Evolutionary conservation across 2,113 vertebrate genomes (phyloP).

Genomic region (Xenopus tropicalis): DNA sequence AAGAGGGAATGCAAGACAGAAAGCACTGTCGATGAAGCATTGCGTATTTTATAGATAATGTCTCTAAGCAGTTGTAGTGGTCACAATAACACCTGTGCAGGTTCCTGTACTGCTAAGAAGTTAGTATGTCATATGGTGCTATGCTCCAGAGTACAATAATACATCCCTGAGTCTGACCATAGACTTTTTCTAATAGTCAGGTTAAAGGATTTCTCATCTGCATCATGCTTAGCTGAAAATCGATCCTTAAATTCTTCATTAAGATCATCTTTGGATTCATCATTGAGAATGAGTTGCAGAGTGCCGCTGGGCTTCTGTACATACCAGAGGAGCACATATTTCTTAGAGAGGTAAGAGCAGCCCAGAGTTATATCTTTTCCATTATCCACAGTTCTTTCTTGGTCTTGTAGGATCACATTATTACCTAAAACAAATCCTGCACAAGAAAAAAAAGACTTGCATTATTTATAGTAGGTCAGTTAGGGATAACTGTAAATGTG

Average conservation of each 20-base stretch:
- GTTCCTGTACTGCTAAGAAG: neutral
- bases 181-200: constrained; percentile 21
- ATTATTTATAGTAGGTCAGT: neutral
- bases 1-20: too few species aligned
- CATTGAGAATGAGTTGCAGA: constrained; percentile 28
- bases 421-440: neutral
- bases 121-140: constrained; percentile 2
- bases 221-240: constrained; percentile 11
- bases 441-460: neutral
- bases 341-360: constrained; percentile 10
- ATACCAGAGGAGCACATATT: constrained; percentile 40
- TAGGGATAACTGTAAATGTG: neutral
- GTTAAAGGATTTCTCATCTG: neutral
- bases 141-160: constrained; percentile 36
- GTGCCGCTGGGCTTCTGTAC: constrained; percentile 6
- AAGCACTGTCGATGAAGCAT: too few species aligned
- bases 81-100: neutral
- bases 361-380: neutral
- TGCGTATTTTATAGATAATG: too few species aligned
- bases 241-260: constrained; percentile 4
- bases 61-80: too few species aligned
- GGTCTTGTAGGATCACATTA: neutral
- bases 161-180: constrained; percentile 11
- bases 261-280: constrained; percentile 24
- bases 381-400: neutral